These are phyloP conservation scores for Zaprionus obscuricornis DNA, from an alignment of 2,888 invertebrate species.

Conservation along the genomic window DNA sequence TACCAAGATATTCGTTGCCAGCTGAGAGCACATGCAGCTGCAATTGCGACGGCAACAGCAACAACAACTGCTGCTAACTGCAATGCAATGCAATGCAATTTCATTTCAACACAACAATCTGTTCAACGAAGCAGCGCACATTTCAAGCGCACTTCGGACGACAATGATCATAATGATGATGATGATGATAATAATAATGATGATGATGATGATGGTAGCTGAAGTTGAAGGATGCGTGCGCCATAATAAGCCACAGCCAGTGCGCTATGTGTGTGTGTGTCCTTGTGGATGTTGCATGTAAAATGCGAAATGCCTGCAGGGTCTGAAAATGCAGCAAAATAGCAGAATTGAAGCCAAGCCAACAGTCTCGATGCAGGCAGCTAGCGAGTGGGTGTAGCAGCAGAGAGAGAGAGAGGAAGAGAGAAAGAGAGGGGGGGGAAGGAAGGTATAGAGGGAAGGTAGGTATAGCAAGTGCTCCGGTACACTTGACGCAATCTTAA, in stretches of 20 bases:
- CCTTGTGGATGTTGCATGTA: conserved; percentile 43
- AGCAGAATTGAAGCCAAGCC: conserved; percentile 22
- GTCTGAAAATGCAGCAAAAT: conserved; percentile 42
- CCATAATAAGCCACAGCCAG: conserved; percentile 67
- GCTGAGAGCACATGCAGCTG: no score
- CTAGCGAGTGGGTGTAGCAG: background rate
- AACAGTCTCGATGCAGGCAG: conserved; percentile 30
- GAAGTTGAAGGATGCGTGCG: conserved; percentile 76
- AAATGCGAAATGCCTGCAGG: conserved; percentile 54
- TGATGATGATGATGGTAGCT: conserved; percentile 46
- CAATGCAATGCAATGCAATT: conserved; percentile 22
- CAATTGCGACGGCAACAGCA: no score
- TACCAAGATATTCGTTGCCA: no score
- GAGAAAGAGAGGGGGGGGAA: background rate
- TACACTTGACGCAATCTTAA: conserved; percentile 82
- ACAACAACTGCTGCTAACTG: no score
- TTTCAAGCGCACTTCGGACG: conserved; percentile 41
- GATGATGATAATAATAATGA: conserved; percentile 5
- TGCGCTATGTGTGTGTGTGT: conserved; percentile 28
- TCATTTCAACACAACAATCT: conserved; percentile 28
- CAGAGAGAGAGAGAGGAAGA: background rate
- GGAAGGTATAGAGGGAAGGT: background rate
- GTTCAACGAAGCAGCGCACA: conserved; percentile 27
- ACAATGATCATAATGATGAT: conserved; percentile 20
- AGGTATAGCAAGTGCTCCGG: conserved; percentile 50